These are phyloP conservation scores for Conomelus anceps DNA, from an alignment of 2,888 invertebrate species.

Conservation along the genomic window DNA sequence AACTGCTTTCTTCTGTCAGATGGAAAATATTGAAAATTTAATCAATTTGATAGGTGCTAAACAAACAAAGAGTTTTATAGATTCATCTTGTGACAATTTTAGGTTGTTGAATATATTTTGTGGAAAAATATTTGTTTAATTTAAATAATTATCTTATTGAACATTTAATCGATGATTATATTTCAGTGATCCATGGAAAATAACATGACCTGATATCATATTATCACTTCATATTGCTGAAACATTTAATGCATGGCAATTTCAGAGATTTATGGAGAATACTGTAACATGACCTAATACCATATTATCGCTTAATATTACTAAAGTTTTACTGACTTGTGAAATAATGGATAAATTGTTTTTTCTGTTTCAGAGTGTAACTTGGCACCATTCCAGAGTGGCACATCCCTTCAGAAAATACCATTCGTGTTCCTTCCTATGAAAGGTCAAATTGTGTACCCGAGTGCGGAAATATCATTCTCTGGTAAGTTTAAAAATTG, in stretches of 20 bases:
- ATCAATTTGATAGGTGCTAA: not conserved
- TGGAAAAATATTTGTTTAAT: too few relatives aligned
- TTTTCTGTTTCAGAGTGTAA: conserved; percentile 60
- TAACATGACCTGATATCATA: too few relatives aligned
- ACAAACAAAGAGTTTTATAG: not conserved
- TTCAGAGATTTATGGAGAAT: too few relatives aligned
- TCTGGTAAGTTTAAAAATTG: conserved; percentile 51
- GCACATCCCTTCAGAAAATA: conserved; percentile 63
- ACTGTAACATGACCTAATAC: too few relatives aligned
- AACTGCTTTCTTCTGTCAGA: not conserved
- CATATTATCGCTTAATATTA: too few relatives aligned
- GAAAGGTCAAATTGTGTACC: conserved; percentile 81
- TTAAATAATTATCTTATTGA: not conserved
- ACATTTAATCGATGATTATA: not conserved
- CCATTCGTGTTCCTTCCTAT: conserved; percentile 80
- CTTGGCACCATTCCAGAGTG: conserved; percentile 69
- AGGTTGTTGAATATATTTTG: not conserved
- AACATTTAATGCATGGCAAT: too few relatives aligned
- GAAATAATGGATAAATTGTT: conserved; percentile 25
- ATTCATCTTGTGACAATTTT: too few relatives aligned
- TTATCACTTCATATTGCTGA: too few relatives aligned
- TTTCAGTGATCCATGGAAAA: too few relatives aligned
- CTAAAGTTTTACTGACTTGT: not conserved
- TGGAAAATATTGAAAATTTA: not conserved
- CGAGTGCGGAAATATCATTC: conserved; percentile 77